Percentiles rank a stretch among this genome's conserved stretches.
phyloP scores from a whole-genome alignment of 2,888 invertebrate genomes.

The Xylota sylvarum region DNA sequence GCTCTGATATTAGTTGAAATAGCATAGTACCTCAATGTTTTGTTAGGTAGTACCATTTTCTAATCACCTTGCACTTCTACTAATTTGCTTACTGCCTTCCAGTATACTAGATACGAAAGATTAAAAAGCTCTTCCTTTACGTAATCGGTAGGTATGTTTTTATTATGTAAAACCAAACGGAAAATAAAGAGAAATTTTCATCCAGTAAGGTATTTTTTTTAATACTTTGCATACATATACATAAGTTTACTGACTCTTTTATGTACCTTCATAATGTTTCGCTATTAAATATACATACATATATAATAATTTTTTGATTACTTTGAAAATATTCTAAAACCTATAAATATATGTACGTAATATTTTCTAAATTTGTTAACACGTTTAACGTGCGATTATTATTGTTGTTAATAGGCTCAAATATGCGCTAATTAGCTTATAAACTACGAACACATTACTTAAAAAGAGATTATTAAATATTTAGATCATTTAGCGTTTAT shows the following conservation, averaged over 20 bases:
- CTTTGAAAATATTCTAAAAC: not conserved
- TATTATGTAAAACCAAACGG: constrained; percentile 2
- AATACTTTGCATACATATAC: not conserved
- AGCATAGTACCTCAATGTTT: too few relatives aligned
- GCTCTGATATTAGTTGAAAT: too few relatives aligned
- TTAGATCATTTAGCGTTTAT: constrained; percentile 21
- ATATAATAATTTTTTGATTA: not conserved
- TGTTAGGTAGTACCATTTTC: too few relatives aligned
- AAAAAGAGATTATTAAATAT: constrained; percentile 2
- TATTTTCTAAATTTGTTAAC: constrained; percentile 25
- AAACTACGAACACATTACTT: constrained; percentile 71
- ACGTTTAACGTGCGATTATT: constrained; percentile 23
- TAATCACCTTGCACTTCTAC: too few relatives aligned
- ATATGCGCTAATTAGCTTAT: constrained; percentile 48
- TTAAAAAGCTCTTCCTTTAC: not conserved
- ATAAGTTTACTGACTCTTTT: not conserved
- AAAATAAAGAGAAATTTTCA: not conserved
- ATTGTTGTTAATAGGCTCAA: constrained; percentile 20
- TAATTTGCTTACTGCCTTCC: too few relatives aligned
- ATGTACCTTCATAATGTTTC: not conserved
- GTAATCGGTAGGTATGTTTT: not conserved
- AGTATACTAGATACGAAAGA: not conserved
- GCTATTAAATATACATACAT: not conserved
- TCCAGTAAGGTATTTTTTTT: not conserved
- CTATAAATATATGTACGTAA: not conserved